Base-by-base conservation (phyloP, 2,797 vertebrate species). In the Rhinella marina region DNA sequence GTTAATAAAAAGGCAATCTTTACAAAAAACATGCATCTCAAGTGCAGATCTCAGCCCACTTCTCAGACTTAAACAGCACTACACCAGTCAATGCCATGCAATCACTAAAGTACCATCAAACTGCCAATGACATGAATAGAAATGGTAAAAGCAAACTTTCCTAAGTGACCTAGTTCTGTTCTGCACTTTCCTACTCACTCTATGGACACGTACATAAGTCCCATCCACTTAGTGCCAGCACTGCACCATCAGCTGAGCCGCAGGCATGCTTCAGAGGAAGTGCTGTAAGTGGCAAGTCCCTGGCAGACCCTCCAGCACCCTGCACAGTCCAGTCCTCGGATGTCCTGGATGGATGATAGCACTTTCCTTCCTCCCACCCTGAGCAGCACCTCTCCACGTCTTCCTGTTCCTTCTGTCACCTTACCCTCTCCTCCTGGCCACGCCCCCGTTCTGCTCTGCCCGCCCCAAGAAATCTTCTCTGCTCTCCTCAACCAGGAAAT, bases 351-450 rank as follows among this genome's bases (percentile, higher is more conserved):
- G 32, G n/a, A n/a, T 12, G 27, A 29, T 41, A 6, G 27, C 19
- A 81, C 50, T 68, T 13, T 27, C 29, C 29, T 70, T 23, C 59
- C 25, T 68, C 29, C 25, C 16, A 17, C 10, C 21, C 81, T 21
- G 48, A 52, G 32, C 77, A 52, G 72, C 79, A 86, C 84, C 52
- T 70, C 84, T 82, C 11, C 19, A 86, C 80, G 68, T 78, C 88
- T 86, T 89, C 88, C 88, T 89, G 79, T 89, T 89, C 88, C 84
- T 85, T 64, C 78, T 82, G 87, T 88, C 87, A 88, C 78, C 78
- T 81, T 62, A 68, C 50, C 27, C 61, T 29, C 73, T 29, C 50
- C n/a, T 12, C 13, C 59, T 17, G 57, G 17, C 75, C 82, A 59
- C 82, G 12, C 70, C 84, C 84, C 66, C 48, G 14, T 0, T 7